These are phyloP conservation scores for Lacerta viridis DNA, from an alignment of 2,797 vertebrate species.

Conservation along the genomic window DNA sequence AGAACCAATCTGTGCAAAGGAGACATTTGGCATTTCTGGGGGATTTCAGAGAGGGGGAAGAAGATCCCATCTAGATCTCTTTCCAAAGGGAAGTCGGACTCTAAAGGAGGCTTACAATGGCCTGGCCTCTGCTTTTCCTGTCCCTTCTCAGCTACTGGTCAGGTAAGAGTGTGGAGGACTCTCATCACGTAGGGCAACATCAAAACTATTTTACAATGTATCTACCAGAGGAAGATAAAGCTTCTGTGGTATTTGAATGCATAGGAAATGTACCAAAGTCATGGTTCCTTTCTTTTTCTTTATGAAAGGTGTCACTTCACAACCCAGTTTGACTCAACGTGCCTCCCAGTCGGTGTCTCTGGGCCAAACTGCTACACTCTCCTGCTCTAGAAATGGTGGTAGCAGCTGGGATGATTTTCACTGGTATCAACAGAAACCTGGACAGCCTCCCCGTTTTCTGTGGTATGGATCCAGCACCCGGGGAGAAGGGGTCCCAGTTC, in stretches of 20 bases:
- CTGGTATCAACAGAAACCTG: slow-evolving; percentile 6
- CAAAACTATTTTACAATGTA: not conserved
- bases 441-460: not conserved
- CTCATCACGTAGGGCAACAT: fast-evolving
- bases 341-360: not conserved
- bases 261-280: not conserved
- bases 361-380: not conserved
- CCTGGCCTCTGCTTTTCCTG: not conserved
- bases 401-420: fast-evolving
- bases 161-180: not conserved
- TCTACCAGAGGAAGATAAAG: not conserved
- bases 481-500: not conserved
- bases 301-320: not conserved
- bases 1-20: slow-evolving; percentile 18
- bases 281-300: not conserved
- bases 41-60: not conserved
- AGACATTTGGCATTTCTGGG: fast-evolving
- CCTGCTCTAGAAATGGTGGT: not conserved
- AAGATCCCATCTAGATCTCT: not conserved
- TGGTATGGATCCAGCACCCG: not conserved
- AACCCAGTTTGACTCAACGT: not conserved
- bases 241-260: not conserved
- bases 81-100: not conserved
- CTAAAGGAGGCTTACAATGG: not conserved
- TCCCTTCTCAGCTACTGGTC: not conserved